A percentile compares a stretch with the other conserved stretches of the same genome.
These are phyloP conservation scores for Archilochus colubris DNA, from an alignment of 2,113 vertebrate species.

Conservation along the genomic window DNA sequence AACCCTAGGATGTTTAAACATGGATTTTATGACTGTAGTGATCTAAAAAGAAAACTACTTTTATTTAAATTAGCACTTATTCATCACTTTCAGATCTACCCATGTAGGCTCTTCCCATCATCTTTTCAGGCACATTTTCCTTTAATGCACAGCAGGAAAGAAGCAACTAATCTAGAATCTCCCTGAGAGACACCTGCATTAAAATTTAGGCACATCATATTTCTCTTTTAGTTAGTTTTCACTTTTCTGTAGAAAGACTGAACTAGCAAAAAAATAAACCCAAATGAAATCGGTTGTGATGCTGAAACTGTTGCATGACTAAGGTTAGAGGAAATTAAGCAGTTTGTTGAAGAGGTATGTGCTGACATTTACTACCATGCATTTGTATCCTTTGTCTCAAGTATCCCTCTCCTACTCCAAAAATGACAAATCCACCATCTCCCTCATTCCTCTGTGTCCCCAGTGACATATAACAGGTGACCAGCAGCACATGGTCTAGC, in stretches of 20 bases:
- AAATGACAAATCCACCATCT: not conserved
- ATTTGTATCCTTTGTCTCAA: not conserved
- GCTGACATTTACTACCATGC: not conserved
- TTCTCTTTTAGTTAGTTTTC: not conserved
- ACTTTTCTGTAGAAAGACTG: not conserved
- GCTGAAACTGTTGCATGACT: not conserved
- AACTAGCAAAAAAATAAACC: not conserved
- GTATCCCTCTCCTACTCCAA: not conserved
- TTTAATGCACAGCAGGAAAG: not conserved
- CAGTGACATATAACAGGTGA: not conserved
- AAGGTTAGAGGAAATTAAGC: not conserved
- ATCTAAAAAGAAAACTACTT: slow-evolving; percentile 50
- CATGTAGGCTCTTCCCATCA: not conserved
- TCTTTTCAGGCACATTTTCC: not conserved
- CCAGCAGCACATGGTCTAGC: not conserved
- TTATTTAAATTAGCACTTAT: slow-evolving; percentile 43
- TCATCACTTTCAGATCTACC: slow-evolving; percentile 17
- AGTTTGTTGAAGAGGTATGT: not conserved
- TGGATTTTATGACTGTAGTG: slow-evolving; percentile 13
- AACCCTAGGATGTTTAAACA: slow-evolving; percentile 78
- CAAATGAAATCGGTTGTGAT: not conserved
- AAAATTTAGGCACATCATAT: not conserved
- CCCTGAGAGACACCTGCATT: not conserved
- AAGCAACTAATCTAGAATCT: not conserved
- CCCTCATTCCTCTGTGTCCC: not conserved